These are phyloP conservation scores for Melanerpes aurifrons DNA, from an alignment of 2,113 vertebrate species.

Conservation along the genomic window DNA sequence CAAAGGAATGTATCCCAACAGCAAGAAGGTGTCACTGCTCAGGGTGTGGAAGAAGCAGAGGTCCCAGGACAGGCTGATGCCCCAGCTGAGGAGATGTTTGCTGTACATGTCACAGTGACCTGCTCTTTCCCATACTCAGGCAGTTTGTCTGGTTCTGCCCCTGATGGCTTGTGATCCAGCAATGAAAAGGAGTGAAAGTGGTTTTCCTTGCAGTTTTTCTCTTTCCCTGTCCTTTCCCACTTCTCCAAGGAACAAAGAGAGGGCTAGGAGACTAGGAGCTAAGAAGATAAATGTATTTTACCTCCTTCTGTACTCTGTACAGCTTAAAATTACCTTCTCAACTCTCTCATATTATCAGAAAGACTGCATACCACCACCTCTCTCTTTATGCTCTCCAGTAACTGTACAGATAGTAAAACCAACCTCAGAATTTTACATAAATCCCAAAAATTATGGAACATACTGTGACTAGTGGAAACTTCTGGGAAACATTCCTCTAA, in stretches of 20 bases:
- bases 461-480: not conserved
- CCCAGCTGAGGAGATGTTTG: not conserved
- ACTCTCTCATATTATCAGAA: not conserved
- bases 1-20: not conserved
- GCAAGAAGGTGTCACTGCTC: not conserved
- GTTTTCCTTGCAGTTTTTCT: not conserved
- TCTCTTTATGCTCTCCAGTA: not conserved
- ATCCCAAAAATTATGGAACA: not conserved
- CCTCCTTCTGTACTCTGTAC: not conserved
- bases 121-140: not conserved
- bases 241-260: not conserved
- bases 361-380: not conserved
- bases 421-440: not conserved
- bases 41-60: not conserved
- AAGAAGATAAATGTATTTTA: not conserved
- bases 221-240: not conserved
- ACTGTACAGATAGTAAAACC: not conserved
- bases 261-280: not conserved
- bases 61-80: not conserved
- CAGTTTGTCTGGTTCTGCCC: not conserved
- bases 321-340: not conserved
- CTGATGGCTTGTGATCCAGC: not conserved
- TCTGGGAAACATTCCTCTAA: not conserved
- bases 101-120: not conserved
- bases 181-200: not conserved